Percentiles rank a stretch among this genome's conserved stretches.
Evolutionary conservation across 2,888 invertebrate genomes (phyloP).

Genomic region (Machimus atricapillus): DNA sequence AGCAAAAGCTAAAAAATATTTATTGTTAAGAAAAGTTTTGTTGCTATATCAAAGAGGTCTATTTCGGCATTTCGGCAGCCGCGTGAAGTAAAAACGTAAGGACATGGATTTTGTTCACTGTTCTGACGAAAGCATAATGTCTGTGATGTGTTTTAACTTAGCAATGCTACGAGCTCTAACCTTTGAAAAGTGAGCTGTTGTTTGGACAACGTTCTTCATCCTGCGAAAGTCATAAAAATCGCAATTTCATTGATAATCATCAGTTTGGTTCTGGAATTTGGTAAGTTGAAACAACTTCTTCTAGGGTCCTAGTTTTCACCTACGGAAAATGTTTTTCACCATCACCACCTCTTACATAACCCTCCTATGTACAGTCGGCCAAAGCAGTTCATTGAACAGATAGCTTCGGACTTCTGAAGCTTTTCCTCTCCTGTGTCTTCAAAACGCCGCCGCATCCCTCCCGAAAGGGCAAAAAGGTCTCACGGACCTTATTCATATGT

Average conservation of each 20-base stretch:
- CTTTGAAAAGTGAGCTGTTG: neutral
- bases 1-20: neutral
- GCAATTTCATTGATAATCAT: neutral
- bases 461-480: neutral
- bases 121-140: constrained; percentile 36
- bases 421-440: neutral
- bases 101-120: neutral
- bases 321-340: neutral
- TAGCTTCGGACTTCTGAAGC: neutral
- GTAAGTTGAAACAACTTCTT: neutral
- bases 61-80: neutral
- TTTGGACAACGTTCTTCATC: neutral
- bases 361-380: neutral
- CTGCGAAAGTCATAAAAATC: neutral
- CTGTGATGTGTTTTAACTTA: constrained; percentile 42
- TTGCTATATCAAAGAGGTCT: constrained; percentile 22
- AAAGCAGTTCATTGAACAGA: constrained; percentile 7
- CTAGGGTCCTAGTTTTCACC: neutral
- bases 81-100: neutral
- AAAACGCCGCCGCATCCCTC: neutral
- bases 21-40: constrained; percentile 9
- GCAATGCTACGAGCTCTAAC: neutral
- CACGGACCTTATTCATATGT: neutral
- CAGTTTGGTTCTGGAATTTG: neutral
- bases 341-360: constrained; percentile 20